phyloP scores from a whole-genome alignment of 1,140 invertebrate genomes.

The Drosophila trapezifrons region DNA sequence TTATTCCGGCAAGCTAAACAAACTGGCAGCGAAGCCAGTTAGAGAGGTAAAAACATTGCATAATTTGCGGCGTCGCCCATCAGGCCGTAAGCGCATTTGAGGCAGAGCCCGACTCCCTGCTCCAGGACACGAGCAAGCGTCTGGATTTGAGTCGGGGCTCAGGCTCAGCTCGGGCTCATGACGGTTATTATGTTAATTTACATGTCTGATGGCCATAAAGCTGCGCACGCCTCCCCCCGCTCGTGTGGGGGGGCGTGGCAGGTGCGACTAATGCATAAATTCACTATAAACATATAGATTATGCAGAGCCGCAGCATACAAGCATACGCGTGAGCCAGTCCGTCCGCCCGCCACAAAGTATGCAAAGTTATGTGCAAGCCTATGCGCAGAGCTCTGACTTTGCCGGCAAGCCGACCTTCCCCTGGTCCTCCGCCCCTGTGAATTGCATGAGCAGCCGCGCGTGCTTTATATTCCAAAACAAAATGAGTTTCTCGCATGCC shows the following conservation, averaged over 20 bases:
- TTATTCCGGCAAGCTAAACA: slow-evolving; percentile 41
- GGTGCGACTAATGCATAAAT: slow-evolving; percentile 75
- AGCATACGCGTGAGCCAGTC: neutral
- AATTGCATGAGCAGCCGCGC: slow-evolving; percentile 69
- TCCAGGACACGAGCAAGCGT: slow-evolving; percentile 39
- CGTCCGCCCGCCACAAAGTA: slow-evolving; percentile 12
- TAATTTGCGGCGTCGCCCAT: slow-evolving; percentile 53
- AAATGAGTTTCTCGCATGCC: slow-evolving; percentile 79
- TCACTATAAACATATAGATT: slow-evolving; percentile 48
- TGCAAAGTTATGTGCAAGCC: slow-evolving; percentile 55
- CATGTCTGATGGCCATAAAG: slow-evolving; percentile 69
- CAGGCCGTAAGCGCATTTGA: slow-evolving; percentile 63
- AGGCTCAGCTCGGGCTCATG: slow-evolving; percentile 45
- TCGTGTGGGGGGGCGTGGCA: slow-evolving; percentile 36
- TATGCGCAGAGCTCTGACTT: slow-evolving; percentile 43
- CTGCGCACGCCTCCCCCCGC: slow-evolving; percentile 1
- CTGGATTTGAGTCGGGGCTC: slow-evolving; percentile 38
- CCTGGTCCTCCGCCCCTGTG: slow-evolving; percentile 4
- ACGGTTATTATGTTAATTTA: slow-evolving; percentile 75
- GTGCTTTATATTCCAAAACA: slow-evolving; percentile 72
- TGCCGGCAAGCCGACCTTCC: slow-evolving; percentile 9
- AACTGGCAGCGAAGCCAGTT: slow-evolving; percentile 16
- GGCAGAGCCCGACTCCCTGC: slow-evolving; percentile 41
- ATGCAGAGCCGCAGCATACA: neutral
- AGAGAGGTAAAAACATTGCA: slow-evolving; percentile 54